phyloP scores from a whole-genome alignment of 2,888 invertebrate genomes.

The Horisme vitalbata region DNA sequence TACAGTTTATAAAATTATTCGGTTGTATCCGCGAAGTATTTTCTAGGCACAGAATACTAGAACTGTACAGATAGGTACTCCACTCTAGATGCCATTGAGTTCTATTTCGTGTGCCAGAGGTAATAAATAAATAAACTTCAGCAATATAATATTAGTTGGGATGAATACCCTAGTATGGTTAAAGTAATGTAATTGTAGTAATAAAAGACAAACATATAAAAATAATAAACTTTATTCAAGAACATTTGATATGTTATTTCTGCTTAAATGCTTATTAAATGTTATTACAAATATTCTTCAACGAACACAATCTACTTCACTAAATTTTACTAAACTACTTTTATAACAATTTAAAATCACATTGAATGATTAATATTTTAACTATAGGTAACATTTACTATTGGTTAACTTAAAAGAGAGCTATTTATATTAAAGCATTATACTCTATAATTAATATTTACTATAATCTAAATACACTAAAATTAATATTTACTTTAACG shows the following conservation, averaged over 20 bases:
- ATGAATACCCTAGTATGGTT: not conserved
- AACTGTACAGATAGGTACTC: too few relatives aligned
- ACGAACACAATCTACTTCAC: not conserved
- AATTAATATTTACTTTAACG: too few relatives aligned
- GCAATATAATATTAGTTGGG: too few relatives aligned
- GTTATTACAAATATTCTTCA: too few relatives aligned
- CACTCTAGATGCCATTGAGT: too few relatives aligned
- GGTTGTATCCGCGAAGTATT: too few relatives aligned
- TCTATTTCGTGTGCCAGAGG: too few relatives aligned
- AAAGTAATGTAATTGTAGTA: slow-evolving; percentile 3
- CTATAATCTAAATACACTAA: too few relatives aligned
- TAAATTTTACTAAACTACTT: not conserved
- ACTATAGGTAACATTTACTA: slow-evolving; percentile 4
- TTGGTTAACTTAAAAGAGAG: not conserved
- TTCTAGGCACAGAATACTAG: too few relatives aligned
- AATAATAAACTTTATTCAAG: slow-evolving; percentile 55
- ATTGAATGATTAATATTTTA: not conserved
- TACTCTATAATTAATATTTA: too few relatives aligned
- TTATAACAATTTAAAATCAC: slow-evolving; percentile 10
- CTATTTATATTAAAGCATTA: not conserved
- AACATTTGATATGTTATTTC: slow-evolving; percentile 53
- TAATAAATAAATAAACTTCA: too few relatives aligned
- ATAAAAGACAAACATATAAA: slow-evolving; percentile 45
- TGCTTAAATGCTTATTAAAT: not conserved
- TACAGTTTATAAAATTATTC: too few relatives aligned